Conservation (phyloP, 2,113 vertebrate species). For the Macaca nemestrina region DNA sequence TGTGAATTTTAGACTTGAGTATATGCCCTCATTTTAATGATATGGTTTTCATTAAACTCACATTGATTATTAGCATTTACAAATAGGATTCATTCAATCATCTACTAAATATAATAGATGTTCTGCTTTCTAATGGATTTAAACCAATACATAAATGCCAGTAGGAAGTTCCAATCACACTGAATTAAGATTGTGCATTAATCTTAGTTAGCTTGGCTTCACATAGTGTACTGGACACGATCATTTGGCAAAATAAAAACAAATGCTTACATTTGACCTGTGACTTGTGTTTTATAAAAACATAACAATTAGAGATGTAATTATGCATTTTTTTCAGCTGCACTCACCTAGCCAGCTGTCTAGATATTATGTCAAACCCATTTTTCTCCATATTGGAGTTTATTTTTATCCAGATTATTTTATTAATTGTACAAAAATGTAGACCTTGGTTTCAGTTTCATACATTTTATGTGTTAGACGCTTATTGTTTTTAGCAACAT, state of each 20-base stretch:
- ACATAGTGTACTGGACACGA: slow-evolving; percentile 81
- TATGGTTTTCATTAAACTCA: slow-evolving; percentile 74
- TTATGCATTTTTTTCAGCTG: slow-evolving; percentile 80
- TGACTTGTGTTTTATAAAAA: slow-evolving; percentile 89
- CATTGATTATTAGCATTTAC: slow-evolving; percentile 81
- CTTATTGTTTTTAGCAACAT: slow-evolving; percentile 64
- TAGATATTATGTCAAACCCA: slow-evolving; percentile 71
- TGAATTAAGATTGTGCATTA: slow-evolving; percentile 85
- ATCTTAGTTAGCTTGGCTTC: slow-evolving; percentile 86
- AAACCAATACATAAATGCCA: slow-evolving; percentile 83
- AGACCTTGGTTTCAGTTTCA: slow-evolving; percentile 67
- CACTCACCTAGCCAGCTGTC: slow-evolving; percentile 71
- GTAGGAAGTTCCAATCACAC: slow-evolving; percentile 88
- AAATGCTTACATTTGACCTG: slow-evolving; percentile 84
- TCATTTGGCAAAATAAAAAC: slow-evolving; percentile 86
- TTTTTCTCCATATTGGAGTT: slow-evolving; percentile 73
- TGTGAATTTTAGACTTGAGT: slow-evolving; percentile 70
- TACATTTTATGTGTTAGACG: slow-evolving; percentile 35
- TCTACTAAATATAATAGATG: slow-evolving; percentile 82
- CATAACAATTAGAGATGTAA: slow-evolving; percentile 81
- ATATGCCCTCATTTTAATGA: slow-evolving; percentile 74
- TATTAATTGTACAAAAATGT: slow-evolving; percentile 61
- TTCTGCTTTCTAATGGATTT: slow-evolving; percentile 81
- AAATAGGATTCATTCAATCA: slow-evolving; percentile 81
- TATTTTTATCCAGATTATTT: slow-evolving; percentile 44